Evolutionary conservation across 2,113 vertebrate genomes (phyloP).

Genomic region (Colaptes auratus): DNA sequence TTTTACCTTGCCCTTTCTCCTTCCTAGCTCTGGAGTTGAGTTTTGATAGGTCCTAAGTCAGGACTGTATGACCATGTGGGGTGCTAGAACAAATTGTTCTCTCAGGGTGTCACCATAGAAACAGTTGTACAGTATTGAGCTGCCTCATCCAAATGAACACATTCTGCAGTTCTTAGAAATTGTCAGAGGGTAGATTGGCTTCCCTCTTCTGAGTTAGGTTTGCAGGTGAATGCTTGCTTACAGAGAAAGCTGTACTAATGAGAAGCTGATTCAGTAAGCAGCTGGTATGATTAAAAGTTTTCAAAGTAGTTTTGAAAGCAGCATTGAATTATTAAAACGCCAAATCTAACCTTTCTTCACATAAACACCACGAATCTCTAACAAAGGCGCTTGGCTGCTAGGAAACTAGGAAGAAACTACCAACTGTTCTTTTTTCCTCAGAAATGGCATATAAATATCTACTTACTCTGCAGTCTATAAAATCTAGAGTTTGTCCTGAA

Average conservation of each 20-base stretch:
- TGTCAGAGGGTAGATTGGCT: background rate
- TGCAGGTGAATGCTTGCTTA: background rate
- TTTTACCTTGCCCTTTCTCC: background rate
- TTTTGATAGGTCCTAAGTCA: background rate
- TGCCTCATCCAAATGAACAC: background rate
- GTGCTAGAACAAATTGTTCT: slow-evolving; percentile 27
- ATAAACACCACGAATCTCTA: background rate
- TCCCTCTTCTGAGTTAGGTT: background rate
- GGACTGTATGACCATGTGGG: background rate
- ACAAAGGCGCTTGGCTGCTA: background rate
- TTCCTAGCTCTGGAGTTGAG: background rate
- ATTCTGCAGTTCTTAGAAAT: background rate
- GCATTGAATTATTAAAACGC: background rate
- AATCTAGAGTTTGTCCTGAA: background rate
- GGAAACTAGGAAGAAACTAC: background rate
- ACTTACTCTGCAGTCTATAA: background rate
- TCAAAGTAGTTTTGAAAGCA: background rate
- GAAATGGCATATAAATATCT: background rate
- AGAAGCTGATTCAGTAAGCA: background rate
- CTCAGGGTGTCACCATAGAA: slow-evolving; percentile 2
- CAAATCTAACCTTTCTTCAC: background rate
- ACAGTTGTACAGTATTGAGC: background rate
- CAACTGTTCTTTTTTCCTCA: background rate
- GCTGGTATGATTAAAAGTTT: background rate
- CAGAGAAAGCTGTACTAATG: background rate